Evolutionary conservation across 2,113 vertebrate genomes (phyloP).

Genomic region (Chionis minor): DNA sequence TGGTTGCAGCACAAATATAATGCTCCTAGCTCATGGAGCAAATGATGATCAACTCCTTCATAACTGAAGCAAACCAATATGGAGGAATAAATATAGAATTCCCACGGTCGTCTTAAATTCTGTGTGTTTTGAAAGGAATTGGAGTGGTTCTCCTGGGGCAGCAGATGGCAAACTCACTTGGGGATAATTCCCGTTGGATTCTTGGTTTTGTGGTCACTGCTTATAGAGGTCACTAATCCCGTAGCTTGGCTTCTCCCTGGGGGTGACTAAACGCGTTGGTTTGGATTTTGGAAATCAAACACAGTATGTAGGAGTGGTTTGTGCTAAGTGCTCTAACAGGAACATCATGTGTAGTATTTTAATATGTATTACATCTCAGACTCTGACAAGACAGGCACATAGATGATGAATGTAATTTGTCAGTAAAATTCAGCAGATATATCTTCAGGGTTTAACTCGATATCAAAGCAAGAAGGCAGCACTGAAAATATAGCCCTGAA

Average conservation of each 20-base stretch:
- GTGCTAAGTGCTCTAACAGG: slow-evolving; percentile 16
- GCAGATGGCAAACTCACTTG: slow-evolving; percentile 18
- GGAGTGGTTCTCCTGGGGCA: not conserved
- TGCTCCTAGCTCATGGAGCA: not conserved
- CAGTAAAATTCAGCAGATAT: slow-evolving; percentile 35
- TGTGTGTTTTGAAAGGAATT: not conserved
- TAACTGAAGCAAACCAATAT: not conserved
- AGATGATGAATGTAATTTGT: slow-evolving; percentile 44
- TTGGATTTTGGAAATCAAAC: slow-evolving; percentile 29
- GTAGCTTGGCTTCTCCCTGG: slow-evolving; percentile 17
- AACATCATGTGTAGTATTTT: not conserved
- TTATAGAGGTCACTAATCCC: slow-evolving; percentile 26
- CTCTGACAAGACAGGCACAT: slow-evolving; percentile 29
- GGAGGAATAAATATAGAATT: not conserved
- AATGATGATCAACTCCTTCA: not conserved
- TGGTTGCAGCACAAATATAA: not conserved
- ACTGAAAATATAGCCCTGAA: slow-evolving; percentile 21
- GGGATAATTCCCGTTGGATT: not conserved
- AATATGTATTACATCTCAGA: slow-evolving; percentile 14
- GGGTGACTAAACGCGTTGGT: not conserved
- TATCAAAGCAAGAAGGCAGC: not conserved
- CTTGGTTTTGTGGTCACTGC: slow-evolving; percentile 8
- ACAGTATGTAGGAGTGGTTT: not conserved
- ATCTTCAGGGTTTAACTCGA: slow-evolving; percentile 4
- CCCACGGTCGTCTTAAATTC: not conserved